Evolutionary conservation across 2,888 invertebrate species (phyloP), one percentile per base, ranked within the genome.

Genomic region (Lithophane semibrunnea): DNA sequence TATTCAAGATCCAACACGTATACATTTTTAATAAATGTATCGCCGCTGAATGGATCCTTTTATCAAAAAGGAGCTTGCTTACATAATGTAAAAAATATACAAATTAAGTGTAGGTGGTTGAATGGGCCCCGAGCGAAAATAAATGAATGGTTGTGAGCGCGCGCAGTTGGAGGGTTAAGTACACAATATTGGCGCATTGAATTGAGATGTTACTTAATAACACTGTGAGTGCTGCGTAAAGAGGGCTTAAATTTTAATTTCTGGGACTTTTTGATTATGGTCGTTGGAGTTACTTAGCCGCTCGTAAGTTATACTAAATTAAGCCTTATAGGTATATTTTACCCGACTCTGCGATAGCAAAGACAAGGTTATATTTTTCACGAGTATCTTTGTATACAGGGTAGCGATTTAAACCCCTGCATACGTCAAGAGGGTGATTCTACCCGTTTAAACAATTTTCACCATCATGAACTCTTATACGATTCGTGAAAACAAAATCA

Each of bases 11-110:
- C 89, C 90, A 91, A 90, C 92, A 91, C 91, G 93, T 94, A 94
- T 94, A 95, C 94, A 94, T 94, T 95, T 95, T 96, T 96, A 95
- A 96, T 96, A 96, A 96, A 96, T 96, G 96, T 96, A 96, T 95
- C 95, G 95, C 82, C 91, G 72, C 92, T 96, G 96, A 96, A 96
- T 95, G 91, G 94, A 83, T 91, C 92, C 93, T 95, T 96, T 96
- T 95, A 93, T 94, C 92, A 95, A 94, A 95, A 94, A 94, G 92
- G 89, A 92, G 90, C 89, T 88, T 89, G 90, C 92, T 93, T 93
- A 93, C 88, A 93, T 94, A 93, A 94, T 93, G 94, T 93, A 92
- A 94, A 92, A 93, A 92, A 94, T 95, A 93, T 94, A 95, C 94
- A 95, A 96, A 95, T 94, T 93, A 95, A 94, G 94, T 94, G 95